Evolutionary conservation across 2,113 vertebrate genomes (phyloP).

Genomic region (Paratilapia polleni): DNA sequence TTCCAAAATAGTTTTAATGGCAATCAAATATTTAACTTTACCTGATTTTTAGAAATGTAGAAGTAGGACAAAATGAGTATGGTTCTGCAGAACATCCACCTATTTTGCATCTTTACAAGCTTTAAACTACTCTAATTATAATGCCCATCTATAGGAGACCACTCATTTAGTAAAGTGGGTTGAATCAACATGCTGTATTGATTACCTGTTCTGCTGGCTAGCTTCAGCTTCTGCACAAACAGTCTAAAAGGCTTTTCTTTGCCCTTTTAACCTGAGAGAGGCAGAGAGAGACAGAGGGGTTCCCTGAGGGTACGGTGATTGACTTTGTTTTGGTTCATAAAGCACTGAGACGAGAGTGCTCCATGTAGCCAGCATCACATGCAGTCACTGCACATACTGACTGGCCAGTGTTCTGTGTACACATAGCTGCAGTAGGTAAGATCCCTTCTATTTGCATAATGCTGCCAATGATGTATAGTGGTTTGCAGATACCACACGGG

Average conservation of each 20-base stretch:
- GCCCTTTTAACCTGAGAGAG: slow-evolving; percentile 49
- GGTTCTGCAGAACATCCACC: not conserved
- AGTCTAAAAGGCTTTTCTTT: slow-evolving; percentile 46
- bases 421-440: not conserved
- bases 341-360: slow-evolving; percentile 21
- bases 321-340: slow-evolving; percentile 54
- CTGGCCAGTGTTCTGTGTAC: not conserved
- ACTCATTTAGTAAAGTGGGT: slow-evolving; percentile 65
- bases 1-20: not conserved
- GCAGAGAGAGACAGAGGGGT: slow-evolving; percentile 28
- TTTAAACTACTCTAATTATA: slow-evolving; percentile 48
- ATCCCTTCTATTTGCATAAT: not conserved
- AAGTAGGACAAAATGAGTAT: not conserved
- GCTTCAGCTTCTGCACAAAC: slow-evolving; percentile 12
- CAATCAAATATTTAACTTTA: not conserved
- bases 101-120: not conserved
- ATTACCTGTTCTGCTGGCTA: slow-evolving; percentile 40
- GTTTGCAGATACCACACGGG: not conserved
- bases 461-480: not conserved
- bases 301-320: slow-evolving; percentile 33
- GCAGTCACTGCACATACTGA: not conserved
- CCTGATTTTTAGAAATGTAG: not conserved
- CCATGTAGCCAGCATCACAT: not conserved
- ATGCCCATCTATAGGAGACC: slow-evolving; percentile 31
- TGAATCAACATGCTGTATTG: slow-evolving; percentile 56